A percentile compares a stretch with the other conserved stretches of the same genome.
These are phyloP conservation scores for Pampusana beccarii DNA, from an alignment of 2,113 vertebrate species.

Conservation along the genomic window DNA sequence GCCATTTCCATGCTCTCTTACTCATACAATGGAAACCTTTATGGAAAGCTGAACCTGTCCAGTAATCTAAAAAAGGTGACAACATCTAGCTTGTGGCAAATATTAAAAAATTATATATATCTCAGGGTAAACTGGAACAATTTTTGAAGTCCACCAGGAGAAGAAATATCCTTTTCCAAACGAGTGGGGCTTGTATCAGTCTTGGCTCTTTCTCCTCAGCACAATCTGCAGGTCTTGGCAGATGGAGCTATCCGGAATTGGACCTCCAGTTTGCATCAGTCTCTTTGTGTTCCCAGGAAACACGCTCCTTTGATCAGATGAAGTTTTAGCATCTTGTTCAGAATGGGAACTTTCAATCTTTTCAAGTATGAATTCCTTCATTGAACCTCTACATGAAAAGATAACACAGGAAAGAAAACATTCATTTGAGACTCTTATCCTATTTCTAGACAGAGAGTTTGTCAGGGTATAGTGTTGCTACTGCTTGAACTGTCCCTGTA, in stretches of 20 bases:
- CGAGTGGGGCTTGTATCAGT: not conserved
- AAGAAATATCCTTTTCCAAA: not conserved
- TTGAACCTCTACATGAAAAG: not conserved
- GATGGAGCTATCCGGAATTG: not conserved
- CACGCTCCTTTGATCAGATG: not conserved
- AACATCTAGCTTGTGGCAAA: not conserved
- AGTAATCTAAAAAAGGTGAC: not conserved
- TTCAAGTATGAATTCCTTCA: not conserved
- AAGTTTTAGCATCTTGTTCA: not conserved
- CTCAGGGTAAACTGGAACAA: rapidly evolving
- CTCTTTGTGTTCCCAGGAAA: not conserved
- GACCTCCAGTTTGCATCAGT: not conserved
- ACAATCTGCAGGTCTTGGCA: not conserved
- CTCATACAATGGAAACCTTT: not conserved
- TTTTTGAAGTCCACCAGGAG: not conserved
- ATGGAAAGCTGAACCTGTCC: not conserved
- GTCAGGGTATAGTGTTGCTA: not conserved
- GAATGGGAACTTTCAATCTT: not conserved
- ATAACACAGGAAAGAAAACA: not conserved
- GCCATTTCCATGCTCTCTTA: not conserved
- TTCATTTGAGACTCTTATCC: not conserved
- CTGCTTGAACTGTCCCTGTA: not conserved
- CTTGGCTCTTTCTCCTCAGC: not conserved
- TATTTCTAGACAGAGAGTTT: not conserved
- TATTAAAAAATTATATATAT: not conserved